Conservation (phyloP, 2,888 invertebrate species). For the Agrotis puta region DNA sequence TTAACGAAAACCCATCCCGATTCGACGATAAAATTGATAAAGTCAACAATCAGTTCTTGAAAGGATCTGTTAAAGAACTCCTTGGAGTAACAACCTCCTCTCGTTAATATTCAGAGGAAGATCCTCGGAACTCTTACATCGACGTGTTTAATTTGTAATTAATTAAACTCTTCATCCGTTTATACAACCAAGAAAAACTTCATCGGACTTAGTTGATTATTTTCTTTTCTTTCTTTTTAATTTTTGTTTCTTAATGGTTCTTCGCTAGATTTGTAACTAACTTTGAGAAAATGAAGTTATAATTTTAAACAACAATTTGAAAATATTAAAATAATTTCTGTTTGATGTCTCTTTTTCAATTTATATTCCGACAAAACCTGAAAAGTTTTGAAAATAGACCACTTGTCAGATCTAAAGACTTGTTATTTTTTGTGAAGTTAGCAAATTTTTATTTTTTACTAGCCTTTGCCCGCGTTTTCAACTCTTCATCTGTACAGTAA, state of each 20-base stretch:
- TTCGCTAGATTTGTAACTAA: neutral
- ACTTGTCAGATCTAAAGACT: neutral
- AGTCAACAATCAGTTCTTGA: conserved; percentile 9
- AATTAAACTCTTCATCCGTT: conserved; percentile 35
- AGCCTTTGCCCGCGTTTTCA: neutral
- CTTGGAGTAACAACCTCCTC: neutral
- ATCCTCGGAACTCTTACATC: conserved; percentile 30
- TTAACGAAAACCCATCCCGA: neutral
- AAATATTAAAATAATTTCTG: conserved; percentile 4
- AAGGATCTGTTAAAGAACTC: conserved; percentile 3
- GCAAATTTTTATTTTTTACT: no score
- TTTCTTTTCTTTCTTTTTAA: conserved; percentile 19
- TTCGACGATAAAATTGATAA: neutral
- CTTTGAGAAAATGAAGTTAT: neutral
- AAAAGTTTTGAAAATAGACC: neutral
- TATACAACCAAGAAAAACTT: conserved; percentile 28
- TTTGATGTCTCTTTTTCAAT: conserved; percentile 7
- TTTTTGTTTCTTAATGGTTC: conserved; percentile 2
- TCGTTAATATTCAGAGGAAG: conserved; percentile 18
- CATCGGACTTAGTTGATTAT: neutral
- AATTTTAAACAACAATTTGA: neutral
- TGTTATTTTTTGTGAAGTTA: neutral
- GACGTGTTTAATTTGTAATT: conserved; percentile 28
- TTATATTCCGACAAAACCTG: neutral
- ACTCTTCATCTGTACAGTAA: neutral